Evolutionary conservation across 2,888 invertebrate genomes (phyloP), one percentile per base, ranked within the genome.

Genomic region (Lasioglossum malachurum): DNA sequence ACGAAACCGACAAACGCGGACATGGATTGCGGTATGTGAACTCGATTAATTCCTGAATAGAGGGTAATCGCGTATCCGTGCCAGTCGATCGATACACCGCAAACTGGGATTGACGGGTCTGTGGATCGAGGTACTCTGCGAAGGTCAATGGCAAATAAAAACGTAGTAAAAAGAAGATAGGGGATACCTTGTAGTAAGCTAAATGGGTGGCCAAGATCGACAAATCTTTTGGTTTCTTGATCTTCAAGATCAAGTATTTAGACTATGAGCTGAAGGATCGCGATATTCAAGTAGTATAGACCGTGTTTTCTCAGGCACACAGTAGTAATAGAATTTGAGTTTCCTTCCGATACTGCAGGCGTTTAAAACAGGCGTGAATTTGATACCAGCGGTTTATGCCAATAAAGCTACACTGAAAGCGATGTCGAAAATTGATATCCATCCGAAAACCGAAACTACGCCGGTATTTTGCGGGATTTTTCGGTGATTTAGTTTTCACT

Each of bases 81-180:
- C 46, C 76, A 67, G 71, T 23, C 79, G 88, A 87, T 88, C 84
- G 79, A 88, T 88, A 82, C 67, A 71, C 76, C 72, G 78, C 81
- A 82, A 90, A 78, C 75, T 69, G 72, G 77, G 75, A 75, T 76
- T n/a, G 67, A 57, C 27, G 71, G 73, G 53, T 75, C 77, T 64
- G 60, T 73, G 69, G 71, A 64, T 75, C 69, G 46, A 77, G 2
- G 23, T 23, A 67, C 27, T 27, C 31, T 49, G 67, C 67, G 78
- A 90, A 90, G 88, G 88, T 90, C 83, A 90, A 53, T 75, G 73
- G 41, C 64, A n/a, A 41, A 31, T 31, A 49, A 71, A 72, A 41
- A 57, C 44, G 77, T 31, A 31, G 31, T 31, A 31, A 31, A 31
- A 31, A 31, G 31, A 31, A 1, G 53, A 87, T 41, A n/a, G 12